These are phyloP conservation scores for Amphibalanus amphitrite DNA, from an alignment of 1,140 invertebrate genomes.

Conservation along the genomic window DNA sequence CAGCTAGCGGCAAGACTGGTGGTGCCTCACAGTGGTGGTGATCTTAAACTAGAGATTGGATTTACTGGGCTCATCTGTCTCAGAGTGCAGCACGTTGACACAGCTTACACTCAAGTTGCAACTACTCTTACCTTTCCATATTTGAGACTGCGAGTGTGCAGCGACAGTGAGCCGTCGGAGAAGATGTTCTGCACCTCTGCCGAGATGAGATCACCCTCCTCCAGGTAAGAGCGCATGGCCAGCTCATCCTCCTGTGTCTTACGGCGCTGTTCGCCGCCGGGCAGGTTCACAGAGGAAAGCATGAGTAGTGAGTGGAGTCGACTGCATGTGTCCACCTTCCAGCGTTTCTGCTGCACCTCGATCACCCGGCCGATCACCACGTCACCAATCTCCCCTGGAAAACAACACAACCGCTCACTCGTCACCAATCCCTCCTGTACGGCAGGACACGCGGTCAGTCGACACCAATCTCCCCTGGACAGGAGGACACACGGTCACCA, in stretches of 20 bases:
- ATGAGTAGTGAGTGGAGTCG: constrained; percentile 72
- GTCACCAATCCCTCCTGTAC: neutral
- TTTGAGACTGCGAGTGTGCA: constrained; percentile 90
- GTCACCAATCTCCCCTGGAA: constrained; percentile 83
- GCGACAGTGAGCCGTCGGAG: constrained; percentile 72
- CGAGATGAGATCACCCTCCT: constrained; percentile 92
- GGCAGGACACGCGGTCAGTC: constrained; percentile 48
- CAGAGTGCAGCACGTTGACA: too few species aligned
- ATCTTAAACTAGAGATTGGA: too few species aligned
- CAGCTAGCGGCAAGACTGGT: too few species aligned
- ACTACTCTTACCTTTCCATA: constrained; percentile 68
- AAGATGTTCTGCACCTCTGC: constrained; percentile 91
- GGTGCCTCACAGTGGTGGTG: too few species aligned
- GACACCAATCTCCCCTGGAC: constrained; percentile 39
- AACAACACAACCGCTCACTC: constrained; percentile 37
- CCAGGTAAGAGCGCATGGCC: constrained; percentile 84
- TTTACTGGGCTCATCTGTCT: too few species aligned
- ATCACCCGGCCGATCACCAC: constrained; percentile 86
- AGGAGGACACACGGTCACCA: constrained; percentile 94
- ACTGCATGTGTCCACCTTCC: constrained; percentile 90
- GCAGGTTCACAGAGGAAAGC: constrained; percentile 87
- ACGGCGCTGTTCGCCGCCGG: constrained; percentile 79
- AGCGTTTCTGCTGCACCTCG: constrained; percentile 76
- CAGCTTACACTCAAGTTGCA: too few species aligned
- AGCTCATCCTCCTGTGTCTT: constrained; percentile 92